These are phyloP conservation scores for Prenolepis imparis DNA, from an alignment of 2,888 invertebrate genomes.

Conservation along the genomic window DNA sequence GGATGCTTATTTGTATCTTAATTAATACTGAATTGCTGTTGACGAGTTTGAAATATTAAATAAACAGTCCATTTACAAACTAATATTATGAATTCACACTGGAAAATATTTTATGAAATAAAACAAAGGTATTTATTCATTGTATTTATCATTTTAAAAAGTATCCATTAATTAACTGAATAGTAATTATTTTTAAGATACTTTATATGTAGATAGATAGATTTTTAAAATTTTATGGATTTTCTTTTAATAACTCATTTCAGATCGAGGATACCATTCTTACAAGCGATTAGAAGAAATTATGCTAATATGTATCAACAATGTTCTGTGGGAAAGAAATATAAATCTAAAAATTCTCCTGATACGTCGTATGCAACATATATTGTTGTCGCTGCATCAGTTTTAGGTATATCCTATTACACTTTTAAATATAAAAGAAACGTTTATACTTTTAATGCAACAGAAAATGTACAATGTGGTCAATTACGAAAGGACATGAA, in stretches of 20 bases:
- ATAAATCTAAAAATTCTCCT: conserved; percentile 10
- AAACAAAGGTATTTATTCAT: conserved; percentile 40
- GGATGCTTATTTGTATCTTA: not conserved
- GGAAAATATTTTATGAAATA: conserved; percentile 24
- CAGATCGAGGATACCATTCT: conserved; percentile 42
- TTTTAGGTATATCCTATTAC: conserved; percentile 74
- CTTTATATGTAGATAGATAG: not conserved
- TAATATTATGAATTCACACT: conserved; percentile 41
- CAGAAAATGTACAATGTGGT: conserved; percentile 68
- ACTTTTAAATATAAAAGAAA: conserved; percentile 33
- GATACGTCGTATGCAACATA: conserved; percentile 59
- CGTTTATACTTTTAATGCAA: conserved; percentile 63
- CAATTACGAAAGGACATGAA: conserved; percentile 87
- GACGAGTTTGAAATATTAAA: not conserved
- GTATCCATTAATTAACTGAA: not conserved
- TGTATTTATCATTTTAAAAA: not conserved
- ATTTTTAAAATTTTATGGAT: not conserved
- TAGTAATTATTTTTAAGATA: not conserved
- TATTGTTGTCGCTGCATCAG: conserved; percentile 68
- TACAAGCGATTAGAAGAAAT: conserved; percentile 28
- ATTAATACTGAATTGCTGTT: not conserved
- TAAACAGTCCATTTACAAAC: not conserved
- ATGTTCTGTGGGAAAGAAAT: conserved; percentile 27
- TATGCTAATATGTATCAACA: conserved; percentile 11
- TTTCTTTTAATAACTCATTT: conserved; percentile 40